Base-by-base conservation (phyloP, 2,113 vertebrate species). In the Laterallus jamaicensis region DNA sequence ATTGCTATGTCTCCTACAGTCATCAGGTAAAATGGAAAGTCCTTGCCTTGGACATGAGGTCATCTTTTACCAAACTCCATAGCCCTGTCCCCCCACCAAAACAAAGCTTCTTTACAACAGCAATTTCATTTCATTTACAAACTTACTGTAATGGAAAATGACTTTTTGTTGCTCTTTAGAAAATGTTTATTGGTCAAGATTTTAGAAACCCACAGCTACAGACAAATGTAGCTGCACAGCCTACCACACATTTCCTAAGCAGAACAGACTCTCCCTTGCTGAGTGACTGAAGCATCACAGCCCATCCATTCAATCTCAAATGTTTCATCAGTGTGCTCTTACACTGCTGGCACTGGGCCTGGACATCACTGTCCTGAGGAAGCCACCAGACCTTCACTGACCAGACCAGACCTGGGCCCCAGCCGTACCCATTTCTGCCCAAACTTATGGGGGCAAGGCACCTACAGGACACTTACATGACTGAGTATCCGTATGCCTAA, bases 91-190 rank as follows among this genome's bases (percentile, higher is more conserved):
- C 37, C 31, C n/a, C 4, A 4, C 10, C 60, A 68, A 92, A 93
- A 70, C 15, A n/a, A 88, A 90, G 35, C 55, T 92, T 44, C 49
- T 81, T 88, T 76, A 71, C 47, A 86, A 71, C 4, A 90, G 54
- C 5, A 1, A 66, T 78, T 86, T 82, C 2, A 54, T 69, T 88
- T 92, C n/a, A 73, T 92, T 86, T 92, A 62, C 83, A 86, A 17
- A 84, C 21, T 75, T 76, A 59, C 24, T 49, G 47, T 64, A 75
- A 25, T 89, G 54, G 75, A 92, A 93, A 91, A 93, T 44, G 1
- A 90, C 47, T 68, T 93, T 44, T 66, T 86, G 44, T 39, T 1
- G 0, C 35, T 90, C 35, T 86, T 59, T 56, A 66, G 37, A 56
- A 95, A 91, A 86, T 7, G 11, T 28, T 60, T 32, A 42, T 8